Percentiles rank a stretch among this genome's conserved stretches.
These are phyloP conservation scores for Stenolophus ochropezus DNA, from an alignment of 2,888 invertebrate species.

Conservation along the genomic window DNA sequence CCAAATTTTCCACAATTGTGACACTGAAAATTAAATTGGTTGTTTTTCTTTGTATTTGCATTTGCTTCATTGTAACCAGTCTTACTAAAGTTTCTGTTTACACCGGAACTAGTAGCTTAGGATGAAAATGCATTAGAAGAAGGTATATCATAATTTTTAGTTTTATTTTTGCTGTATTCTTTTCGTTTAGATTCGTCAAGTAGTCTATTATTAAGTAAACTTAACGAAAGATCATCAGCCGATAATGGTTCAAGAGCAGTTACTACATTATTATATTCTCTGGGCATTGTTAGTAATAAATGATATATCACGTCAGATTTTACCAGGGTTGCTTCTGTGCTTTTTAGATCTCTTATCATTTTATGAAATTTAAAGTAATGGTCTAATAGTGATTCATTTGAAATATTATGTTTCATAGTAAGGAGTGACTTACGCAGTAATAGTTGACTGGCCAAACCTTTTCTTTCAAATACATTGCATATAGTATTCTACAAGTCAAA, in stretches of 20 bases:
- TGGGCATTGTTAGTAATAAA: slow-evolving; percentile 33
- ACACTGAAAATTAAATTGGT: background rate
- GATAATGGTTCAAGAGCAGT: slow-evolving; percentile 63
- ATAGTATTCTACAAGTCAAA: slow-evolving; percentile 63
- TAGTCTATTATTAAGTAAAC: slow-evolving; percentile 63
- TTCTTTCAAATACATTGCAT: slow-evolving; percentile 63
- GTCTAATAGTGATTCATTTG: slow-evolving; percentile 45
- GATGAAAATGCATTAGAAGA: too few relatives aligned
- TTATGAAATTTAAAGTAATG: slow-evolving; percentile 65
- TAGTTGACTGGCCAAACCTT: slow-evolving; percentile 64
- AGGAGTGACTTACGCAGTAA: slow-evolving; percentile 63
- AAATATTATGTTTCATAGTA: too few relatives aligned
- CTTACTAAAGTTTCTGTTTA: too few relatives aligned
- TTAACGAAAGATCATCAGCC: slow-evolving; percentile 56
- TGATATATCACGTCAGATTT: slow-evolving; percentile 64
- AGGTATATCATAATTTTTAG: too few relatives aligned
- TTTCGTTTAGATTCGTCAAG: slow-evolving; percentile 51
- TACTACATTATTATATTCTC: slow-evolving; percentile 63
- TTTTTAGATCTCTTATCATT: slow-evolving; percentile 62
- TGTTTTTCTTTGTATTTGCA: background rate
- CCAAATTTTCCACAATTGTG: background rate
- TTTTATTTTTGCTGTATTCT: slow-evolving; percentile 60
- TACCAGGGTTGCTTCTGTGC: slow-evolving; percentile 63
- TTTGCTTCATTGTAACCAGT: too few relatives aligned
- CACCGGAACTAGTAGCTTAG: too few relatives aligned